Conservation (phyloP, 2,888 invertebrate genomes). For the Drosophila robusta region DNA sequence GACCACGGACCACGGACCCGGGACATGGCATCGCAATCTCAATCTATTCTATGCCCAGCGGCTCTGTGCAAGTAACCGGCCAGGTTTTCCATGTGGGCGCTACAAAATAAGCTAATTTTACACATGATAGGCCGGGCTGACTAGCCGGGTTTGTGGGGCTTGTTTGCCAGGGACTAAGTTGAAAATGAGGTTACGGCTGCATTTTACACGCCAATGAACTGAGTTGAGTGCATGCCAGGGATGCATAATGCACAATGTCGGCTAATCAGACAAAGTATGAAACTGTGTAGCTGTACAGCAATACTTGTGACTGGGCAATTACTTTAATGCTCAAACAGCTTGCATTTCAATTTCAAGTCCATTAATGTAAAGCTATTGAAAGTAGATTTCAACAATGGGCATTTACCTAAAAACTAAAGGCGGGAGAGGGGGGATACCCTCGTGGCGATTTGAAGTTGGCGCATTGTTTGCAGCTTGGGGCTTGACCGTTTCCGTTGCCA, state of each 20-base stretch:
- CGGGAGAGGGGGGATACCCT: not conserved
- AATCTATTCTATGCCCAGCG: constrained; percentile 61
- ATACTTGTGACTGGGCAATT: constrained; percentile 1
- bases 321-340: constrained; percentile 5
- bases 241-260: constrained; percentile 46
- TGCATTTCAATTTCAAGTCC: constrained; percentile 33
- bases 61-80: constrained; percentile 44
- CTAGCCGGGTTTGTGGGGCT: constrained; percentile 12
- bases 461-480: constrained; percentile 14
- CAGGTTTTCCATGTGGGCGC: constrained; percentile 44
- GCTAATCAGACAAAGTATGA: constrained; percentile 36
- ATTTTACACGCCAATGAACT: constrained; percentile 60
- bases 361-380: constrained; percentile 52
- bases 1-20: constrained; percentile 7
- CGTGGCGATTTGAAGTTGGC: constrained; percentile 7
- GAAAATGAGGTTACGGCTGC: constrained; percentile 63
- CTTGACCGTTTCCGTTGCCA: constrained; percentile 38
- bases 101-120: constrained; percentile 77
- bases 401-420: not conserved
- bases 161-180: constrained; percentile 27
- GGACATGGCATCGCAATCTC: constrained; percentile 48
- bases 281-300: not conserved
- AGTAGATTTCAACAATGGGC: constrained; percentile 28
- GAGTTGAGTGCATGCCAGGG: constrained; percentile 33
- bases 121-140: constrained; percentile 69